Evolutionary conservation across 1,140 invertebrate genomes (phyloP), one percentile per base, ranked within the genome.

Genomic region (Drosophila serrata): DNA sequence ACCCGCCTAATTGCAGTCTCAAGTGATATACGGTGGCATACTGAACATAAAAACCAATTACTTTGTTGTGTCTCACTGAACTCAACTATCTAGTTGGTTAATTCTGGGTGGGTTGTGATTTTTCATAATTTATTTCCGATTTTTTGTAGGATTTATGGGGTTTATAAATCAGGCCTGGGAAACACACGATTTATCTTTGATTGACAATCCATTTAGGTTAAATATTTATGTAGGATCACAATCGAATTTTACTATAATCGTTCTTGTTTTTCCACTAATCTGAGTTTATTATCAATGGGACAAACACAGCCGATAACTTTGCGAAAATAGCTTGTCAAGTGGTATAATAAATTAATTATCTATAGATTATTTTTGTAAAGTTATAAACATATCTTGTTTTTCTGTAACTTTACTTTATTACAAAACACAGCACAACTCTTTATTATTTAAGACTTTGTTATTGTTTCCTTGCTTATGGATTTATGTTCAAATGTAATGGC

Each of bases 1-100:
- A 59, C 53, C 11, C 35, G 13, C 43, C 68, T 59, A 73, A 73
- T 72, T 73, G 68, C 65, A 39, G 19, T 73, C 40, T 59, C 35
- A 59, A 73, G 69, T 72, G 69, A 72, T 73, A 72, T 74, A 74
- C 57, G 29, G 69, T 29, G 69, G 68, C 58, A 45, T 29, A 29
- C 49, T 19, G 40, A 39, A 51, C 19, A 73, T 37, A 22, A 45
- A 73, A 69, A 24, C 43, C 45, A 68, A 40, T 27, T 65, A 64
- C 45, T 57, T 57, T 31, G 48, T 19, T 31, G 24, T 37, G n/a
- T 40, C 19, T 63, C 35, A 33, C 61, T 24, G 35, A 67, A 45
- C 27, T 39, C 5, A 15, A 33, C 48, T 53, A 12, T 17, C 4
- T 19, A 27, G 11, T 8, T 37, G 31, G n/a, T 35, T 53, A 15